Conservation (phyloP, 1,140 invertebrate genomes). For the Amyelois transitella region DNA sequence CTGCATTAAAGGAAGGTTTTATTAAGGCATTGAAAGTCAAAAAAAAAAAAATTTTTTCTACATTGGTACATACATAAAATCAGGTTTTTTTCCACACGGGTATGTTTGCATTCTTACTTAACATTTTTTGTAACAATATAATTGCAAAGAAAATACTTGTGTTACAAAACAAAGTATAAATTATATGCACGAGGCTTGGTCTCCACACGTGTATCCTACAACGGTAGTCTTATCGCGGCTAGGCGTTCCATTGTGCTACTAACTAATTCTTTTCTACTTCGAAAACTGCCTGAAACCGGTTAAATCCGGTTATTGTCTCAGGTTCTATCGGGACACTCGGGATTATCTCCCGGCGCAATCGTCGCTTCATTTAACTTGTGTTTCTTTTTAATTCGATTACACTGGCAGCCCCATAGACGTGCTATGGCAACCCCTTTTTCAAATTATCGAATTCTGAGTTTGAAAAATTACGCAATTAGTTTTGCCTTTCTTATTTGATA, state of each 20-base stretch:
- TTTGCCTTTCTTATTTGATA: neutral
- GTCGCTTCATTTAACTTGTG: conserved; percentile 9
- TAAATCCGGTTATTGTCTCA: conserved; percentile 39
- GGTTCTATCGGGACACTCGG: conserved; percentile 40
- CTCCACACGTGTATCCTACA: too few species aligned
- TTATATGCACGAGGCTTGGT: too few species aligned
- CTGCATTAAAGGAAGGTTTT: too few species aligned
- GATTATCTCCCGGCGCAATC: conserved; percentile 25
- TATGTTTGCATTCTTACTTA: too few species aligned
- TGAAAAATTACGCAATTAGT: neutral
- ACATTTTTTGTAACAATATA: too few species aligned
- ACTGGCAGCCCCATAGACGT: neutral
- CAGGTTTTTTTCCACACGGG: too few species aligned
- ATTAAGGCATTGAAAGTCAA: too few species aligned
- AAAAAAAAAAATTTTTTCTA: too few species aligned
- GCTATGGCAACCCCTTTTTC: conserved; percentile 10
- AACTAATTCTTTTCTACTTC: conserved; percentile 3
- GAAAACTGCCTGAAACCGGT: conserved; percentile 14
- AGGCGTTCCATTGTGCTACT: conserved; percentile 1
- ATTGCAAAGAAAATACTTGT: too few species aligned
- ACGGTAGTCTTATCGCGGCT: neutral
- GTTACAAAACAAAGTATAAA: too few species aligned
- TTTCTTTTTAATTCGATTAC: conserved; percentile 26
- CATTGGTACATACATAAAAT: too few species aligned
- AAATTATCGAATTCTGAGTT: neutral